Evolutionary conservation across 2,113 vertebrate genomes (phyloP).

Genomic region (Falco punctatus): DNA sequence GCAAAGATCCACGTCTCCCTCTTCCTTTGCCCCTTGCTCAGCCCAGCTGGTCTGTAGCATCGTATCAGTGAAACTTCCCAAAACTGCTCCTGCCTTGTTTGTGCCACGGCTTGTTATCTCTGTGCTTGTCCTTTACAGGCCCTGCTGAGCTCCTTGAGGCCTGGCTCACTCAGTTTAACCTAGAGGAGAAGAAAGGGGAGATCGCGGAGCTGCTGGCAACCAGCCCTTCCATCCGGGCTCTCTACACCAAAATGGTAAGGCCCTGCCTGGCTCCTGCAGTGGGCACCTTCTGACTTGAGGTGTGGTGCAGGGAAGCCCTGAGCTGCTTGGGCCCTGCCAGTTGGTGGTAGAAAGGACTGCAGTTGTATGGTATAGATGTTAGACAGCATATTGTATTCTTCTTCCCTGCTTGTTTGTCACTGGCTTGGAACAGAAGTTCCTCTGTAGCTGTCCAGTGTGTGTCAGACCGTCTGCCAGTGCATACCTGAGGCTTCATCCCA

Average conservation of each 20-base stretch:
- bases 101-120: not conserved
- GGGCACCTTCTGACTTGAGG: not conserved
- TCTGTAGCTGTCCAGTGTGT: not conserved
- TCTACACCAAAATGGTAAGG: conserved; percentile 96
- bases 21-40: not conserved
- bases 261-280: not conserved
- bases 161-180: conserved; percentile 86
- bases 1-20: not conserved
- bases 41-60: not conserved
- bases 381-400: not conserved
- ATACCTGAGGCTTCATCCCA: not conserved
- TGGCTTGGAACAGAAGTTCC: not conserved
- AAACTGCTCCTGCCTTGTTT: not conserved
- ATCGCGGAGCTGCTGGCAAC: conserved; percentile 90
- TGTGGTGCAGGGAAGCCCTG: not conserved
- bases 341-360: not conserved
- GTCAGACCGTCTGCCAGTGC: not conserved
- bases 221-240: conserved; percentile 92
- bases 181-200: conserved; percentile 92
- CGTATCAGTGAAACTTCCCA: not conserved
- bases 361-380: accelerated
- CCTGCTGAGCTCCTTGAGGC: conserved; percentile 87
- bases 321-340: not conserved
- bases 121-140: conserved; percentile 72
- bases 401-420: not conserved